A percentile compares a stretch with the other conserved stretches of the same genome.
These are phyloP conservation scores for Camelus bactrianus DNA, from an alignment of 2,113 vertebrate genomes.

Conservation along the genomic window DNA sequence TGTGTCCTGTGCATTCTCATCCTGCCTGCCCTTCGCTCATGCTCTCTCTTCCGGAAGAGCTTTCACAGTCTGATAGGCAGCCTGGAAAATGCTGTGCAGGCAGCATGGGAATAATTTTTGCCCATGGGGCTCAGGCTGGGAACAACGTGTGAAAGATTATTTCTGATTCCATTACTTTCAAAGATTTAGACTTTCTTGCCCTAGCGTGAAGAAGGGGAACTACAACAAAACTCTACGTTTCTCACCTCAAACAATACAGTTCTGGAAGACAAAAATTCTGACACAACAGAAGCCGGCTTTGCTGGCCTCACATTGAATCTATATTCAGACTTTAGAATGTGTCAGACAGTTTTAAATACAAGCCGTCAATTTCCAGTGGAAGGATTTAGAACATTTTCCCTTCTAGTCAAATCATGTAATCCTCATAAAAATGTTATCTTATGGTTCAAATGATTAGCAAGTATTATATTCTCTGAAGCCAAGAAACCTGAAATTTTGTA, in stretches of 20 bases:
- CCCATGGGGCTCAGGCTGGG: slow-evolving; percentile 1
- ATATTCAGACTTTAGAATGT: slow-evolving; percentile 27
- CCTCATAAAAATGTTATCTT: slow-evolving; percentile 68
- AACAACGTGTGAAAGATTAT: slow-evolving; percentile 31
- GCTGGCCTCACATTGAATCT: neutral
- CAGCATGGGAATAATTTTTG: neutral
- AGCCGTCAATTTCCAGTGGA: slow-evolving; percentile 33
- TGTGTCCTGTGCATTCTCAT: neutral
- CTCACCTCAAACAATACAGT: neutral
- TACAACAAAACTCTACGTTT: neutral
- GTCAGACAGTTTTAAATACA: slow-evolving; percentile 72
- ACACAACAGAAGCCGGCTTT: neutral
- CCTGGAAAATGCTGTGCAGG: slow-evolving; percentile 56
- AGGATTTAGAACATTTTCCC: slow-evolving; percentile 68
- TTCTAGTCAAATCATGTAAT: slow-evolving; percentile 72
- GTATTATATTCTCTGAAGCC: slow-evolving; percentile 48
- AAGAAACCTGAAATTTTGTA: slow-evolving; percentile 57
- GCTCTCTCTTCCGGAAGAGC: slow-evolving; percentile 51
- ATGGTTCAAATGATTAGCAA: slow-evolving; percentile 57
- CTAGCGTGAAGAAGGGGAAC: neutral
- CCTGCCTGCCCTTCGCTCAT: neutral
- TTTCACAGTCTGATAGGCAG: slow-evolving; percentile 77
- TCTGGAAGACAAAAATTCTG: neutral
- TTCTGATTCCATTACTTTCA: slow-evolving; percentile 57
- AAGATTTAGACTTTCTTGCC: slow-evolving; percentile 3